phyloP scores from a whole-genome alignment of 1,140 invertebrate genomes.

The Drosophila baimaii region DNA sequence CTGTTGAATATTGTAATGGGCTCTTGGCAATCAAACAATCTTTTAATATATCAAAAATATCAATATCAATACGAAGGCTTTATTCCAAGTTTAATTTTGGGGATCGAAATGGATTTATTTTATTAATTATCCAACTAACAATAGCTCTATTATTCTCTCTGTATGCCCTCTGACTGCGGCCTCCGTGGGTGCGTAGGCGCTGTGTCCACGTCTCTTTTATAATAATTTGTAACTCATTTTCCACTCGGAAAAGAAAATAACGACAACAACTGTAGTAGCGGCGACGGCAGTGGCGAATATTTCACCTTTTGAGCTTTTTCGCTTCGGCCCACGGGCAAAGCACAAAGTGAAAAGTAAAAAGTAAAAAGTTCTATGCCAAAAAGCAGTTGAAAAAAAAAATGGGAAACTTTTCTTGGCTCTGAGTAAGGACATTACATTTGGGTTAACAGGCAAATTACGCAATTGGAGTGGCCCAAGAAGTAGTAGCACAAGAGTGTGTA shows the following conservation, averaged over 20 bases:
- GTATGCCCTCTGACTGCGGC: conserved; percentile 12
- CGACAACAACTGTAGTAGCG: conserved; percentile 31
- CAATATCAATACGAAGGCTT: too few species aligned
- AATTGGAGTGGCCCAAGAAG: conserved; percentile 56
- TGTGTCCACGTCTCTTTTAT: conserved; percentile 63
- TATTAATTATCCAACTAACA: background rate
- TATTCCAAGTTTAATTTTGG: background rate
- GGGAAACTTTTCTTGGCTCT: conserved; percentile 56
- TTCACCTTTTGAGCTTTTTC: conserved; percentile 65
- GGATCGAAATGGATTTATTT: background rate
- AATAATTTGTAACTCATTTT: conserved; percentile 81
- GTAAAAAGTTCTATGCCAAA: conserved; percentile 69
- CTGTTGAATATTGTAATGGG: too few species aligned
- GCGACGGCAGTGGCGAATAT: conserved; percentile 23
- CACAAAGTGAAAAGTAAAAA: conserved; percentile 70
- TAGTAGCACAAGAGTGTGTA: conserved; percentile 4
- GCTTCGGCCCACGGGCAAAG: conserved; percentile 48
- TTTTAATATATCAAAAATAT: too few species aligned
- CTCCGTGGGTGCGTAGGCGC: conserved; percentile 36
- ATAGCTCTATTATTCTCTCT: conserved; percentile 1
- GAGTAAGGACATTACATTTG: conserved; percentile 61
- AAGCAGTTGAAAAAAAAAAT: conserved; percentile 59
- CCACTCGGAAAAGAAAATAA: conserved; percentile 67
- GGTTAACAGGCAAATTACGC: conserved; percentile 74
- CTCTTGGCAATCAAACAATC: too few species aligned